These are phyloP conservation scores for Panagrolaimus sp. DNA, from an alignment of 1,140 invertebrate species.

Conservation along the genomic window DNA sequence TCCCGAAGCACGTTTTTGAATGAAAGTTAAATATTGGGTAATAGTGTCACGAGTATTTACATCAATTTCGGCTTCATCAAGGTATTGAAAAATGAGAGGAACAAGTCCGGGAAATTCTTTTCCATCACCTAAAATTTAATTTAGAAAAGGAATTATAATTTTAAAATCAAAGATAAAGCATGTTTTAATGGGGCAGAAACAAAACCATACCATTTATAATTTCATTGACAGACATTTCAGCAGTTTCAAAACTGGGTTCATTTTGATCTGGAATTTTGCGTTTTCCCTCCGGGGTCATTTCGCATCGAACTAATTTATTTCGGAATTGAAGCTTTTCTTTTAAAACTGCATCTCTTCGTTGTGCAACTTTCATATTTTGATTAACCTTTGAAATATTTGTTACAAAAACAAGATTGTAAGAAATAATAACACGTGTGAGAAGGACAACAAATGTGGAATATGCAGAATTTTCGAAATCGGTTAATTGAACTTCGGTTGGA, in stretches of 20 bases:
- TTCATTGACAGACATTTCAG: slow-evolving; percentile 80
- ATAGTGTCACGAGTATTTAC: slow-evolving; percentile 85
- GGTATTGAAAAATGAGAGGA: slow-evolving; percentile 82
- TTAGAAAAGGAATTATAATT: too few relatives aligned
- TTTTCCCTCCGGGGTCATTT: background rate
- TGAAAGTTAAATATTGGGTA: slow-evolving; percentile 87
- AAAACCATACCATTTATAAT: slow-evolving; percentile 74
- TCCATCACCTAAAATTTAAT: too few relatives aligned
- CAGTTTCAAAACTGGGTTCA: slow-evolving; percentile 46
- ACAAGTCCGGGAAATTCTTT: slow-evolving; percentile 64
- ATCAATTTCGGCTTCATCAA: slow-evolving; percentile 85
- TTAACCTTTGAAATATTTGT: slow-evolving; percentile 97
- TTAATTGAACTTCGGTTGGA: slow-evolving; percentile 88
- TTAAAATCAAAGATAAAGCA: slow-evolving; percentile 90
- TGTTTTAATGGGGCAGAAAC: slow-evolving; percentile 62
- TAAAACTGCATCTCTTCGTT: slow-evolving; percentile 77
- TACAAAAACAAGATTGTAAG: slow-evolving; percentile 87
- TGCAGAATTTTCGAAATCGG: slow-evolving; percentile 97
- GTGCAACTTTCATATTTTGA: slow-evolving; percentile 90
- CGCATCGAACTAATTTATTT: slow-evolving; percentile 55
- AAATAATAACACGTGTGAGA: slow-evolving; percentile 86
- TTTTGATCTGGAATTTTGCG: background rate
- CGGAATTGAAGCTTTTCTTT: slow-evolving; percentile 84
- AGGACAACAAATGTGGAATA: slow-evolving; percentile 93
- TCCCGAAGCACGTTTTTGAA: slow-evolving; percentile 50